A percentile compares a stretch with the other conserved stretches of the same genome.
Conservation (phyloP, 2,888 invertebrate genomes). For the Synanthedon andrenaeformis region DNA sequence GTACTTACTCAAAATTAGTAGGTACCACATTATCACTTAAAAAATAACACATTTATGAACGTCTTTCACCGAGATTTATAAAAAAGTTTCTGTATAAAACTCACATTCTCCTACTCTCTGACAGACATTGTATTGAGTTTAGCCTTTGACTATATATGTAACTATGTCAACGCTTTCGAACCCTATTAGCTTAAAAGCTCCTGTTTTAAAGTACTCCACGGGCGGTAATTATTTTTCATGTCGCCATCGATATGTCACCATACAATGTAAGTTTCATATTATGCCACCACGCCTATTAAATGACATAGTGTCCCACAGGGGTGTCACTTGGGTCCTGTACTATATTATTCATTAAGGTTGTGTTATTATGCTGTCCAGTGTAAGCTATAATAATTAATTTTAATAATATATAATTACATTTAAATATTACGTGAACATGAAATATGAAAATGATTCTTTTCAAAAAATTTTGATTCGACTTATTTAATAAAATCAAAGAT, state of each 20-base stretch:
- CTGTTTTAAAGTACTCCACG: constrained; percentile 12
- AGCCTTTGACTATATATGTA: not conserved
- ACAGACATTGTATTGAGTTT: not conserved
- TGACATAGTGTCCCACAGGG: constrained; percentile 23
- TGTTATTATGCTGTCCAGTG: not conserved
- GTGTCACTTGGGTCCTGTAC: constrained; percentile 15
- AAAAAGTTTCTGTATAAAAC: not conserved
- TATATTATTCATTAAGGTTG: not conserved
- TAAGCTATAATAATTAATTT: not conserved
- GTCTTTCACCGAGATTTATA: not conserved
- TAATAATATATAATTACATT: not conserved
- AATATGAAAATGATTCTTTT: no score
- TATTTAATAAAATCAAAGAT: no score
- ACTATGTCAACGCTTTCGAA: not conserved
- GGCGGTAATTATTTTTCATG: constrained; percentile 28
- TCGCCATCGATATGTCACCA: constrained; percentile 21
- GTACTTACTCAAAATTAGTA: no score
- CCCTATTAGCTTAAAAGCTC: constrained; percentile 25
- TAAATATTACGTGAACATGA: no score
- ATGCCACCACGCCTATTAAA: constrained; percentile 17
- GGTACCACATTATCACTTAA: no score
- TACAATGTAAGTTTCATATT: constrained; percentile 9
- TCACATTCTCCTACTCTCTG: not conserved
- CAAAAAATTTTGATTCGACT: no score
- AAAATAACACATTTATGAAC: no score